A percentile compares a stretch with the other conserved stretches of the same genome.
Evolutionary conservation across 1,140 invertebrate genomes (phyloP).

Genomic region (Achatina immaculata): DNA sequence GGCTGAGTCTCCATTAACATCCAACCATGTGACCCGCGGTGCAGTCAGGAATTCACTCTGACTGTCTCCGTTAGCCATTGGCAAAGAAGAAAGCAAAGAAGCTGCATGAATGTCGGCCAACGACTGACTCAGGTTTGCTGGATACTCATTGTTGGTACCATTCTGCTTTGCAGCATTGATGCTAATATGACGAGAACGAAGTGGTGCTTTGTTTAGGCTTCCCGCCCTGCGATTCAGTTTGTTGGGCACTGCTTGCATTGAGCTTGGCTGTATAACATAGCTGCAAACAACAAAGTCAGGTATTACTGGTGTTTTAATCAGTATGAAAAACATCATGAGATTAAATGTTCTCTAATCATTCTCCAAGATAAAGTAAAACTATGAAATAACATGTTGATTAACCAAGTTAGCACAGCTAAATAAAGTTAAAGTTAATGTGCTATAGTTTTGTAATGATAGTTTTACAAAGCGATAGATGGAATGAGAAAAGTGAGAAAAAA

Average conservation of each 20-base stretch:
- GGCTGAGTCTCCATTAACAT: not conserved
- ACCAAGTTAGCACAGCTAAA: no score
- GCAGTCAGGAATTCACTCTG: not conserved
- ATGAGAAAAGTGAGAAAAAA: no score
- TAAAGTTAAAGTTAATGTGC: no score
- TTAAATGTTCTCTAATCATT: no score
- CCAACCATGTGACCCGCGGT: not conserved
- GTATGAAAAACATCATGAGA: no score
- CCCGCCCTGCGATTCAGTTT: conserved; percentile 38
- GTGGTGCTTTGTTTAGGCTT: not conserved
- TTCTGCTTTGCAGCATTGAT: not conserved
- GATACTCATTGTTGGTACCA: not conserved
- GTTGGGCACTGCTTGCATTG: conserved; percentile 62
- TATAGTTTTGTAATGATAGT: no score
- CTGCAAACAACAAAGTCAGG: no score
- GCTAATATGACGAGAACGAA: conserved; percentile 27
- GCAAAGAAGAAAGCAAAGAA: not conserved
- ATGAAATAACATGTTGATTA: no score
- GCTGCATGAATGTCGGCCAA: not conserved
- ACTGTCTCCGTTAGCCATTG: not conserved
- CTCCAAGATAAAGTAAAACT: no score
- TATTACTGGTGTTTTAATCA: no score
- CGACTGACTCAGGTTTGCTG: not conserved
- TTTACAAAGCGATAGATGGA: no score
- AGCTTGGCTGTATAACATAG: conserved; percentile 64